Base-by-base conservation (phyloP, 2,888 invertebrate species). In the Diaprepes abbreviatus region DNA sequence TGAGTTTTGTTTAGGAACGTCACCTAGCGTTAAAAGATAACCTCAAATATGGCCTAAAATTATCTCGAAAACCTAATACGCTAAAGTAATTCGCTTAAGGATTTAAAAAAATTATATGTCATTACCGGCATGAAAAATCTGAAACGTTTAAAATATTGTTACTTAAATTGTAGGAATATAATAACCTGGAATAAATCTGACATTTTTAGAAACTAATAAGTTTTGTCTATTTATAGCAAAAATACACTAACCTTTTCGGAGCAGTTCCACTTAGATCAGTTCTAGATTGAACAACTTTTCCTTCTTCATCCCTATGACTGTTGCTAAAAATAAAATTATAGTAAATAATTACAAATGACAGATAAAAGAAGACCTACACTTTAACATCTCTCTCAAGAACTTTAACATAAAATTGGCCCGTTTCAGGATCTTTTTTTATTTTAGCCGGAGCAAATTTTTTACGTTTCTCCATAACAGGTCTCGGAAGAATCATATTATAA, bases 221-320 rank as follows among this genome's bases (percentile, higher is more conserved):
- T n/a, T n/a, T n/a, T n/a, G n/a, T n/a, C n/a, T n/a, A n/a, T n/a
- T n/a, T n/a, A n/a, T n/a, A n/a, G n/a, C n/a, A n/a, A n/a, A n/a
- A n/a, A n/a, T n/a, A n/a, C n/a, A n/a, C n/a, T n/a, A n/a, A 81
- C 79, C 77, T 77, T 73, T 80, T 80, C 43, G 79, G 78, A 17
- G 75, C 67, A 50, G 72, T 75, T 63, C 76, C 75, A 43, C 70
- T 75, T 9, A 73, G 71, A 45, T 78, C 77, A 3, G 74, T 74
- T 21, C 74, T 74, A 17, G 74, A 75, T 63, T 77, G 68, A 19
- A 74, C 74, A 14, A 76, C 35, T 31, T 71, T 70, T 14, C 74
- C 64, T 9, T 70, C 71, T 9, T 58, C 36, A 59, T 60, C 69
- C 57, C 62, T 48, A 1, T 54, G 57, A 52, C 19, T 31, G 17